Conservation (phyloP, 1,140 invertebrate species). For the Hypsibius dujardini region DNA sequence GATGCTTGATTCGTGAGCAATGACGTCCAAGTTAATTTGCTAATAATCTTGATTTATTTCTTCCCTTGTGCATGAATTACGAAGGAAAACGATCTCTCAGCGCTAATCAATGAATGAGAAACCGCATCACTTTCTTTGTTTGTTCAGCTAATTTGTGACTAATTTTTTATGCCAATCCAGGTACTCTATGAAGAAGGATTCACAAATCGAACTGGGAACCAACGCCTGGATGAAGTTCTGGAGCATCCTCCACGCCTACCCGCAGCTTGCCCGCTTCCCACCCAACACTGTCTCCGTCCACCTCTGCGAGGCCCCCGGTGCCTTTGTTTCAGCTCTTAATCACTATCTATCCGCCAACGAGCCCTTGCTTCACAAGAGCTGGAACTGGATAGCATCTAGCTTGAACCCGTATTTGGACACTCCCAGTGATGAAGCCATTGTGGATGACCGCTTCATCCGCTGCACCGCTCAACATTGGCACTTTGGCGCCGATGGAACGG, state of each 20-base stretch:
- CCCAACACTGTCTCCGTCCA: conserved; percentile 44
- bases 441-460: conserved; percentile 65
- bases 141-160: no score
- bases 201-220: background rate
- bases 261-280: background rate
- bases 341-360: conserved; percentile 48
- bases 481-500: conserved; percentile 65
- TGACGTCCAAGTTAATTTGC: no score
- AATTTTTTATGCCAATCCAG: no score
- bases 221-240: conserved; percentile 15
- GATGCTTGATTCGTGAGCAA: no score
- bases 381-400: conserved; percentile 66
- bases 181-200: background rate
- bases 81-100: no score
- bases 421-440: conserved; percentile 48
- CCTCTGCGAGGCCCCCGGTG: conserved; percentile 83
- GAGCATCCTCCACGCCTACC: conserved; percentile 5
- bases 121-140: no score
- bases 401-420: conserved; percentile 81
- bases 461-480: conserved; percentile 58
- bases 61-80: no score
- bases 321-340: conserved; percentile 70
- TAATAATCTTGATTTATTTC: no score
- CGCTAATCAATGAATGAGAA: no score
- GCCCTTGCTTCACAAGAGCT: conserved; percentile 36